These are phyloP conservation scores for Pogonocichla stellata DNA, from an alignment of 2,113 vertebrate genomes.

Conservation along the genomic window DNA sequence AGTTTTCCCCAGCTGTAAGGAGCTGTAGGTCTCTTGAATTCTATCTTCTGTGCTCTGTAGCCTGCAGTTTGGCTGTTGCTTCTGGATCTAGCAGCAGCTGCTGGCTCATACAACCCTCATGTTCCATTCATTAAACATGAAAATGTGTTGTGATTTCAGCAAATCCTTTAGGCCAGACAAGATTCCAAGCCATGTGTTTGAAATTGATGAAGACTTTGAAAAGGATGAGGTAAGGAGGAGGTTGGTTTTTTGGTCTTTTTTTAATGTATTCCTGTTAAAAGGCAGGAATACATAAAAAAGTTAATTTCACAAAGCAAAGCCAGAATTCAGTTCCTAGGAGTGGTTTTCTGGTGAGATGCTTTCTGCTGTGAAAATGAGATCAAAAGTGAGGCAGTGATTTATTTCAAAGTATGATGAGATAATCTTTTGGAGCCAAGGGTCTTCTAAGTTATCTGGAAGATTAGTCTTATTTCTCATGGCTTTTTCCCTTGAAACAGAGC, in stretches of 20 bases:
- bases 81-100: neutral
- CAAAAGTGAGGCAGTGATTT: neutral
- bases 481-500: neutral
- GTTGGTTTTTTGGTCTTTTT: neutral
- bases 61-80: neutral
- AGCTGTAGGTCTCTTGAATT: neutral
- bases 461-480: neutral
- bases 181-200: constrained; percentile 90
- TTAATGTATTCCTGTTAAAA: neutral
- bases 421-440: neutral
- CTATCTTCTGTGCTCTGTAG: neutral
- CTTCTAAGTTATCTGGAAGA: neutral
- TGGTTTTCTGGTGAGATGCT: neutral
- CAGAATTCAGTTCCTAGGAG: neutral
- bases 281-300: neutral
- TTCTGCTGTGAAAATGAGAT: neutral
- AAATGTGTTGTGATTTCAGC: constrained; percentile 75
- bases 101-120: neutral
- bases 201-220: constrained; percentile 92
- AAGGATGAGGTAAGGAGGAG: constrained; percentile 87
- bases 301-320: neutral
- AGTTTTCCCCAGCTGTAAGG: neutral
- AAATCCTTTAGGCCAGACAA: constrained; percentile 95
- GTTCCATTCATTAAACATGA: neutral
- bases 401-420: neutral